Evolutionary conservation across 2,113 vertebrate species (phyloP).

Genomic region (Saccopteryx leptura): DNA sequence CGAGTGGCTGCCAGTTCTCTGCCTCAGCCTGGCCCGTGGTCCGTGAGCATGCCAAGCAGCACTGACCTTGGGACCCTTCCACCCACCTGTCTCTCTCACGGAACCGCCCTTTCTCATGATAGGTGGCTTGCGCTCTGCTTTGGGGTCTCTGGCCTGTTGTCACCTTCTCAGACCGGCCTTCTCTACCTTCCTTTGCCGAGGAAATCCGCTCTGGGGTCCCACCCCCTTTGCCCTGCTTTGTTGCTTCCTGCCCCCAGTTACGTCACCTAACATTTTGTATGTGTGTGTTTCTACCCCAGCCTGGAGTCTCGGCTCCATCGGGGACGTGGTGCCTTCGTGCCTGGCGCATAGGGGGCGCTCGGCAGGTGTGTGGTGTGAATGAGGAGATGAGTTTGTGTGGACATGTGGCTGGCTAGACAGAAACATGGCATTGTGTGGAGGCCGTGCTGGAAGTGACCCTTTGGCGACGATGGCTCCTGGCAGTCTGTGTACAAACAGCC

Average conservation of each 20-base stretch:
- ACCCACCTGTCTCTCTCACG: neutral
- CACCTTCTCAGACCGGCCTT: neutral
- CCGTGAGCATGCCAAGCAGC: neutral
- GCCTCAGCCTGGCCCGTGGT: neutral
- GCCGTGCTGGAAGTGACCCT: neutral
- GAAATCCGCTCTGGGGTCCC: neutral
- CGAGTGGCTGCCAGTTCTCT: neutral
- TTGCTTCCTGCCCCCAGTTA: neutral
- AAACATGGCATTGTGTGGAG: neutral
- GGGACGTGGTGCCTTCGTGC: neutral
- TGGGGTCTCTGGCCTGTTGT: neutral
- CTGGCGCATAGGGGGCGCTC: neutral
- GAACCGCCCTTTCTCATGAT: neutral
- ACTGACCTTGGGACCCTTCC: neutral
- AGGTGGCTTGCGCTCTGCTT: neutral
- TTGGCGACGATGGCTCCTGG: neutral
- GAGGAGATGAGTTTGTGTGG: neutral
- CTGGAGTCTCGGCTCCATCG: neutral
- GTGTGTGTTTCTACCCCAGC: neutral
- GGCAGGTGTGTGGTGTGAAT: neutral
- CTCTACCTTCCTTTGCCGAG: neutral
- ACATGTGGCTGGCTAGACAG: neutral
- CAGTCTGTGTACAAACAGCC: neutral
- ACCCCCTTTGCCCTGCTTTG: neutral
- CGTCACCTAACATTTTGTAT: neutral